Conservation (phyloP, 2,888 invertebrate genomes). For the Eupithecia dodoneata region DNA sequence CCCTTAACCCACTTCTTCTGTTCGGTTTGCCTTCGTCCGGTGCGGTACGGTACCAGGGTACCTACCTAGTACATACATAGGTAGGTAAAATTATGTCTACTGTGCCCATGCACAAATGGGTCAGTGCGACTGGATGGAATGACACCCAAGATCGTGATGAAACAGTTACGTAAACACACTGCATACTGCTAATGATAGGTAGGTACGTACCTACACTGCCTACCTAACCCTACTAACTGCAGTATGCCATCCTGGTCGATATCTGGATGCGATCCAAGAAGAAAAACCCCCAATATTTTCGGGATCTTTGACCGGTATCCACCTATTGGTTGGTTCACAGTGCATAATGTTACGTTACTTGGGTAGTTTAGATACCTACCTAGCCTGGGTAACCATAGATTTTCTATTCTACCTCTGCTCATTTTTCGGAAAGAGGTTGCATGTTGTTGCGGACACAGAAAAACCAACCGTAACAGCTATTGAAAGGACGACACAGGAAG, state of each 20-base stretch:
- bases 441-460: too few relatives aligned
- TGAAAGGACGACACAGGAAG: too few relatives aligned
- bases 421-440: too few relatives aligned
- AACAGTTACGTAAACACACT: constrained; percentile 14
- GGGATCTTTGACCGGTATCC: too few relatives aligned
- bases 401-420: too few relatives aligned
- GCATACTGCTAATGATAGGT: neutral
- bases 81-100: neutral
- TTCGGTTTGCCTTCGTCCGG: neutral
- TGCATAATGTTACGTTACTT: too few relatives aligned
- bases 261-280: constrained; percentile 11
- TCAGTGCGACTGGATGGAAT: neutral
- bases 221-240: constrained; percentile 11
- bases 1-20: neutral
- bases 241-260: constrained; percentile 25
- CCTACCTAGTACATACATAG: neutral
- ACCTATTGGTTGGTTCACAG: too few relatives aligned
- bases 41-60: neutral
- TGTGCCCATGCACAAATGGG: neutral
- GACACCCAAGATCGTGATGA: constrained; percentile 14
- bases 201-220: neutral
- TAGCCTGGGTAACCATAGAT: too few relatives aligned
- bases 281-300: neutral
- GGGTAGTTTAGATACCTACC: too few relatives aligned
- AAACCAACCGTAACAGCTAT: too few relatives aligned